Evolutionary conservation across 2,888 invertebrate species (phyloP), one percentile per base, ranked within the genome.

Genomic region (Lasioglossum villosulum): DNA sequence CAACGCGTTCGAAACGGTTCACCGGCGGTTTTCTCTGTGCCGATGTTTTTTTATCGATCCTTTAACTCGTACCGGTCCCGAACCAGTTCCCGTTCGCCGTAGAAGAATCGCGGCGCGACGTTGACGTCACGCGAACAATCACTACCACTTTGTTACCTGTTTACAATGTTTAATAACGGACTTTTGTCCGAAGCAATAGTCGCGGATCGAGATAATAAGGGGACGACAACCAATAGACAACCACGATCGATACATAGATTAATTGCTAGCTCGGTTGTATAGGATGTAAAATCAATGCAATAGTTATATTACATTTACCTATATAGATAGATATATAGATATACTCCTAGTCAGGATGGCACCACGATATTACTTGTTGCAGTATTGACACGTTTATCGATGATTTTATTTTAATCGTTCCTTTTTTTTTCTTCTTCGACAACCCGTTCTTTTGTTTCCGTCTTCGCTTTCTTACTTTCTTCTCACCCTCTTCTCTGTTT

Each of bases 121-220:
- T 70, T 39, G 19, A 75, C 74, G 84, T 83, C 80, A 77, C 88
- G 89, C 68, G 90, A 93, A 93, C 94, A 93, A 94, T 93, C 93
- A 92, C 94, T 94, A 94, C 94, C 94, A 94, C 93, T 94, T 94
- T 95, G 94, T 95, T 94, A 95, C 93, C 94, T 94, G 93, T 95
- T 95, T 94, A 94, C 94, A 94, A 93, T 94, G 94, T 94, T 94
- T 94, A 94, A 70, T 94, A 90, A 86, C 90, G 93, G 94, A 93
- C 91, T 94, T 93, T 94, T 94, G 94, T 94, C 93, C 93, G 90
- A 91, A 93, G 94, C 94, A 94, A 95, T 95, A 94, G 94, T 91
- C 92, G 91, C 90, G 91, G 81, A 90, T 84, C 80, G 83, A 87
- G 80, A 88, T 88, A 37, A 89, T 88, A 90, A 80, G 84, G 68